Conservation (phyloP, 2,797 vertebrate genomes). For the Synanceia verrucosa region DNA sequence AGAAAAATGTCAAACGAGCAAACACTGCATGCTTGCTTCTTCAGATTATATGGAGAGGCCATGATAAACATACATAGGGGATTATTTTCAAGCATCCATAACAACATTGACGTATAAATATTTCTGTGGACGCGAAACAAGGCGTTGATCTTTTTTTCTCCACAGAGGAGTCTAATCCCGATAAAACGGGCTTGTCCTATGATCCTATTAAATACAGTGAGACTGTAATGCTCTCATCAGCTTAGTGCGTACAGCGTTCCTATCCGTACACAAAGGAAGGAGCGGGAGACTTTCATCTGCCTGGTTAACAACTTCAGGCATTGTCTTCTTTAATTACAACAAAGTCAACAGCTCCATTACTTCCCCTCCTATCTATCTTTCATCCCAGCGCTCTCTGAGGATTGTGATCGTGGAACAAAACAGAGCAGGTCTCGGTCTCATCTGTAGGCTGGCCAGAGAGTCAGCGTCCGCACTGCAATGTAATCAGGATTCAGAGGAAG, state of each 20-base stretch:
- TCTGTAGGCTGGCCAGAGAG: conserved; percentile 60
- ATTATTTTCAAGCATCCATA: conserved; percentile 33
- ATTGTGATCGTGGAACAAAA: conserved; percentile 56
- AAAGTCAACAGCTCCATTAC: conserved; percentile 74
- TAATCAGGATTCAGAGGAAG: conserved; percentile 67
- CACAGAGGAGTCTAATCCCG: conserved; percentile 44
- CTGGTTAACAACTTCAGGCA: conserved; percentile 76
- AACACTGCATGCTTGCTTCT: conserved; percentile 45
- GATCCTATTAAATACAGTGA: conserved; percentile 56
- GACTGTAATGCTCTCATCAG: conserved; percentile 62
- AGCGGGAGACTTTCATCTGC: conserved; percentile 63
- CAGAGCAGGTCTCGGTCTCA: conserved; percentile 44
- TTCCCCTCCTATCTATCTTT: conserved; percentile 63
- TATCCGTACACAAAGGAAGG: conserved; percentile 50
- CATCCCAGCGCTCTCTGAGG: conserved; percentile 56
- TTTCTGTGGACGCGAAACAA: conserved; percentile 14
- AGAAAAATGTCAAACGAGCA: conserved; percentile 61
- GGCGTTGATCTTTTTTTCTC: conserved; percentile 48
- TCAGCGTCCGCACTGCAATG: conserved; percentile 29
- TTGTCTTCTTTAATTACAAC: conserved; percentile 79
- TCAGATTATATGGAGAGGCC: conserved; percentile 35
- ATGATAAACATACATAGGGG: conserved; percentile 41
- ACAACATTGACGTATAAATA: conserved; percentile 5
- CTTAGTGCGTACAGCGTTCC: conserved; percentile 45
- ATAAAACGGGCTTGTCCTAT: conserved; percentile 42